Evolutionary conservation across 2,888 invertebrate species (phyloP).

Genomic region (Dinocampus coccinellae): DNA sequence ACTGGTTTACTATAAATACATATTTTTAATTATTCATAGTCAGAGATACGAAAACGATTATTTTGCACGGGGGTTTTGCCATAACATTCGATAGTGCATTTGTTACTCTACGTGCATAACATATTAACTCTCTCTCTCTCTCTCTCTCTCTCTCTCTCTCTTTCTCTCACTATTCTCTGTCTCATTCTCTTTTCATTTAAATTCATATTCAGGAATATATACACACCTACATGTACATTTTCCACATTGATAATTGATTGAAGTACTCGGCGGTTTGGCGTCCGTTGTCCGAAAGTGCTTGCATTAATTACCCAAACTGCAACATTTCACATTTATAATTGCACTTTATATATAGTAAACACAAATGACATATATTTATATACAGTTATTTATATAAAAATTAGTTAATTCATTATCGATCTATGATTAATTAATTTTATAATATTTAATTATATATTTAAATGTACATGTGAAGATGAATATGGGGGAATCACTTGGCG

Average conservation of each 20-base stretch:
- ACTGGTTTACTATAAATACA: too few species aligned
- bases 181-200: too few species aligned
- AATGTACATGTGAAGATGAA: too few species aligned
- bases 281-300: constrained; percentile 63
- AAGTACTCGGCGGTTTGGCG: constrained; percentile 64
- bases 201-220: too few species aligned
- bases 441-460: too few species aligned
- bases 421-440: too few species aligned
- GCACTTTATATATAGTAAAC: neutral
- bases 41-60: neutral
- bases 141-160: too few species aligned
- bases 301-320: constrained; percentile 57
- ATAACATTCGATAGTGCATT: neutral
- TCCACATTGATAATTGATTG: constrained; percentile 62
- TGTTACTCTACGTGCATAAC: neutral
- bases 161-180: too few species aligned
- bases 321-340: constrained; percentile 2
- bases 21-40: too few species aligned
- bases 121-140: neutral
- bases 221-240: too few species aligned
- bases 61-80: neutral
- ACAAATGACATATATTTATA: neutral
- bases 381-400: neutral
- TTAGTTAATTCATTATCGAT: too few species aligned
- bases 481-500: neutral